Conservation (phyloP, 1,140 invertebrate species). For the Brachionus koreanus region DNA sequence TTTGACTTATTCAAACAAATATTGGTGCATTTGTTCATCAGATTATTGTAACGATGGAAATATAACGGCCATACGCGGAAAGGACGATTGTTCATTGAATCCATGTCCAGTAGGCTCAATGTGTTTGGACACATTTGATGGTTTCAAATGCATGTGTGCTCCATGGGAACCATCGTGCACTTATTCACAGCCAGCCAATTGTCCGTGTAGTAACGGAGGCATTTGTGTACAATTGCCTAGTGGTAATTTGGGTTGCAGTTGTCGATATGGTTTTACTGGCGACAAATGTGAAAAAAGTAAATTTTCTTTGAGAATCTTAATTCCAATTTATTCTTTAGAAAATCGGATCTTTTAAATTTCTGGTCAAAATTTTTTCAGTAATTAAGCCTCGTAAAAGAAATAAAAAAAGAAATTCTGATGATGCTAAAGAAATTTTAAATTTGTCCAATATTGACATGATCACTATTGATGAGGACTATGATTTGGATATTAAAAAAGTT, state of each 20-base stretch:
- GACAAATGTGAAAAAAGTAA: slow-evolving; percentile 44
- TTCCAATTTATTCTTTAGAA: neutral
- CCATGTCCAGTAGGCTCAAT: slow-evolving; percentile 29
- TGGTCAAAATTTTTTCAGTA: slow-evolving; percentile 37
- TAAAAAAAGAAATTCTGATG: slow-evolving; percentile 5
- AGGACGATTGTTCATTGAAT: slow-evolving; percentile 37
- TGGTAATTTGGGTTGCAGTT: slow-evolving; percentile 40
- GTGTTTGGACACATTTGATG: slow-evolving; percentile 39
- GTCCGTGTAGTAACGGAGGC: slow-evolving; percentile 43
- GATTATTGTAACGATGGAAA: slow-evolving; percentile 39
- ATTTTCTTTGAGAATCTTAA: neutral
- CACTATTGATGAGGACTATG: neutral
- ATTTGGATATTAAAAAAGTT: neutral
- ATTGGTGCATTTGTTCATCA: slow-evolving; percentile 43
- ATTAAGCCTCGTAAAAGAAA: neutral
- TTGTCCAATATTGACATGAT: slow-evolving; percentile 6
- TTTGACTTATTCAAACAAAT: slow-evolving; percentile 15
- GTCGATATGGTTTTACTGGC: slow-evolving; percentile 43
- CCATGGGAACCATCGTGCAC: slow-evolving; percentile 43
- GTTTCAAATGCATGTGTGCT: slow-evolving; percentile 43
- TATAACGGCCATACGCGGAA: slow-evolving; percentile 28
- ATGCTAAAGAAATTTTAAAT: neutral
- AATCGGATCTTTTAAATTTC: slow-evolving; percentile 22
- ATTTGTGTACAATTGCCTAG: slow-evolving; percentile 26
- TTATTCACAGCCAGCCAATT: slow-evolving; percentile 39